Evolutionary conservation across 2,888 invertebrate genomes (phyloP).

Genomic region (Watsonalla cultraria): DNA sequence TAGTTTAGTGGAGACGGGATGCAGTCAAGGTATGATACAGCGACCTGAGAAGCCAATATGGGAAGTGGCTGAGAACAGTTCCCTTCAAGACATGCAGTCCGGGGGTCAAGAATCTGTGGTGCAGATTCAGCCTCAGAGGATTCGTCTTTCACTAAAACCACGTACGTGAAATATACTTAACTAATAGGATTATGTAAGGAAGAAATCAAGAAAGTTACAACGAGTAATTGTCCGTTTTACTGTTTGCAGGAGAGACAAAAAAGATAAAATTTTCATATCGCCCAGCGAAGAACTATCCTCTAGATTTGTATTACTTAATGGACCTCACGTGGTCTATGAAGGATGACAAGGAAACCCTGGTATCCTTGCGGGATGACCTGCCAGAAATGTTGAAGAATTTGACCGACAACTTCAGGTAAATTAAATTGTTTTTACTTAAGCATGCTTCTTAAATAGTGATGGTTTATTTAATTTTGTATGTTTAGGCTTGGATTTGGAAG

Average conservation of each 20-base stretch:
- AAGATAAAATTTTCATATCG: conserved; percentile 82
- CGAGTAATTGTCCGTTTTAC: no score
- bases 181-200: not conserved
- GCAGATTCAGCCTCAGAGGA: conserved; percentile 83
- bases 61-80: conserved; percentile 55
- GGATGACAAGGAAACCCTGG: conserved; percentile 89
- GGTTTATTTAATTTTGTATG: not conserved
- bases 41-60: conserved; percentile 50
- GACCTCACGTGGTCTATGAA: conserved; percentile 94
- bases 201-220: no score
- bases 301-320: conserved; percentile 95
- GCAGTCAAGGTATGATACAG: conserved; percentile 61
- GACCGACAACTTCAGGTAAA: conserved; percentile 83
- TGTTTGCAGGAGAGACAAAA: conserved; percentile 75
- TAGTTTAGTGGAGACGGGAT: conserved; percentile 59
- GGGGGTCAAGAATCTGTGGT: conserved; percentile 68
- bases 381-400: conserved; percentile 79
- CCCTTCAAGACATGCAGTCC: conserved; percentile 70
- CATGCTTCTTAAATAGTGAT: conserved; percentile 7
- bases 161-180: conserved; percentile 55
- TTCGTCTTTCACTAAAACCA: conserved; percentile 79
- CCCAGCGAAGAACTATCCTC: conserved; percentile 89
- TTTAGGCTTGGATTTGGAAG: conserved; percentile 84
- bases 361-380: conserved; percentile 80
- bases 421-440: not conserved